Conservation (phyloP, 2,797 vertebrate species). For the Nyctalus aviator region DNA sequence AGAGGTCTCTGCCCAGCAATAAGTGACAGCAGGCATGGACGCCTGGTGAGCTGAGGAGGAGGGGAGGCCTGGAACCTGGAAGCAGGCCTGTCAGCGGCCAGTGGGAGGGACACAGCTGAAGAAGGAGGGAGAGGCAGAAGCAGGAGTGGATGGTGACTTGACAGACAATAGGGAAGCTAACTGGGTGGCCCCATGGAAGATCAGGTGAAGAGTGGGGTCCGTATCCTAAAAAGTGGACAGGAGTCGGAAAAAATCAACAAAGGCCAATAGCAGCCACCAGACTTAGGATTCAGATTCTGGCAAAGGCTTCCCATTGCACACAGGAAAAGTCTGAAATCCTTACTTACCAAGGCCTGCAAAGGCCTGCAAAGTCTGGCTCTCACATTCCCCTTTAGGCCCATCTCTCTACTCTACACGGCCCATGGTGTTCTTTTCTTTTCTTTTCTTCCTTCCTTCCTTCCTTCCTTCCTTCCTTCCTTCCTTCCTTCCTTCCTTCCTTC, state of each 20-base stretch:
- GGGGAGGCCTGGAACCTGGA: not conserved
- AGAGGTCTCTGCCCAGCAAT: not conserved
- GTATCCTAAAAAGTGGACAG: not conserved
- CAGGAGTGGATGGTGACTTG: not conserved
- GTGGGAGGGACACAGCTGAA: not conserved
- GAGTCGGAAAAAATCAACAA: conserved; percentile 14
- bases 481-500: too few species aligned
- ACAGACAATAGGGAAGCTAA: not conserved
- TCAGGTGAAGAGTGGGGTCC: not conserved
- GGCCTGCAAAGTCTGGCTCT: not conserved
- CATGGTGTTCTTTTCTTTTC: too few species aligned
- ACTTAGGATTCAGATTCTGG: not conserved
- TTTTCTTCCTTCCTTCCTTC: too few species aligned
- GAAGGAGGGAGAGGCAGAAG: not conserved
- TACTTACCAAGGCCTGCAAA: not conserved
- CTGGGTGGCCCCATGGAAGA: not conserved
- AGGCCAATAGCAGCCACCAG: not conserved
- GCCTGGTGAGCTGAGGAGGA: not conserved
- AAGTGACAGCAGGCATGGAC: not conserved
- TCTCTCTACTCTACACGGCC: not conserved
- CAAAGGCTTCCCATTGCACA: not conserved
- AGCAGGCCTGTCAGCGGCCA: not conserved
- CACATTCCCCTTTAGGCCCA: not conserved
- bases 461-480: too few species aligned
- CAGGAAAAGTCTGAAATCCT: not conserved